Evolutionary conservation across 2,113 vertebrate genomes (phyloP).

Genomic region (Coptodon bakossiorum): DNA sequence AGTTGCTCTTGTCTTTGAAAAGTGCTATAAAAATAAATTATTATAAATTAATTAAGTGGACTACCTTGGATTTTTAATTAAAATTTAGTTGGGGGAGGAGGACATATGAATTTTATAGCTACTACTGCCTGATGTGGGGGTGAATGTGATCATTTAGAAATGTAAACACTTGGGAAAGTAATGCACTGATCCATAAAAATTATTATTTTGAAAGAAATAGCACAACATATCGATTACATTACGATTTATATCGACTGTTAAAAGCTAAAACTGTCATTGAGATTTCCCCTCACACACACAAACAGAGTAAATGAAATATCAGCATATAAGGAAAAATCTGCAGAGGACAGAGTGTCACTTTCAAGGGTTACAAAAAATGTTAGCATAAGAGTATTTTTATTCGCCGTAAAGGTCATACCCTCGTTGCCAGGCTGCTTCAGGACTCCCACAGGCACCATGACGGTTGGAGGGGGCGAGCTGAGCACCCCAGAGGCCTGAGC

Average conservation of each 20-base stretch:
- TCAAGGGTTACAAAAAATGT: background rate
- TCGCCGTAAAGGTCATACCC: conserved; percentile 61
- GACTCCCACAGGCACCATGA: conserved; percentile 98
- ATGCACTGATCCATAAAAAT: background rate
- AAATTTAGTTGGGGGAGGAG: background rate
- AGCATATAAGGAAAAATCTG: background rate
- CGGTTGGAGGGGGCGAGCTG: conserved; percentile 94
- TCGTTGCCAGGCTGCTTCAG: conserved; percentile 90
- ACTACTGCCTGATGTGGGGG: background rate
- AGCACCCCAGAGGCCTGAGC: conserved; percentile 94
- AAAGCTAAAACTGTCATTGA: background rate
- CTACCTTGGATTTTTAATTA: background rate
- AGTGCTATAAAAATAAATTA: background rate
- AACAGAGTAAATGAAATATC: background rate
- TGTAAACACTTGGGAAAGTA: background rate
- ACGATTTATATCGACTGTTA: background rate
- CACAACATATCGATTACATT: background rate
- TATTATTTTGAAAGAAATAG: background rate
- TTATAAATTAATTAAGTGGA: background rate
- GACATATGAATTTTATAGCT: background rate
- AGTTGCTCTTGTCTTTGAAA: background rate
- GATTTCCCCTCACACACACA: fast-evolving
- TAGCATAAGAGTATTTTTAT: background rate
- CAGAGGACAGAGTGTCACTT: background rate
- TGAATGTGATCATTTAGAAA: background rate